A percentile compares a stretch with the other conserved stretches of the same genome.
Evolutionary conservation across 1,140 invertebrate genomes (phyloP).

Genomic region (Bombus picipes): DNA sequence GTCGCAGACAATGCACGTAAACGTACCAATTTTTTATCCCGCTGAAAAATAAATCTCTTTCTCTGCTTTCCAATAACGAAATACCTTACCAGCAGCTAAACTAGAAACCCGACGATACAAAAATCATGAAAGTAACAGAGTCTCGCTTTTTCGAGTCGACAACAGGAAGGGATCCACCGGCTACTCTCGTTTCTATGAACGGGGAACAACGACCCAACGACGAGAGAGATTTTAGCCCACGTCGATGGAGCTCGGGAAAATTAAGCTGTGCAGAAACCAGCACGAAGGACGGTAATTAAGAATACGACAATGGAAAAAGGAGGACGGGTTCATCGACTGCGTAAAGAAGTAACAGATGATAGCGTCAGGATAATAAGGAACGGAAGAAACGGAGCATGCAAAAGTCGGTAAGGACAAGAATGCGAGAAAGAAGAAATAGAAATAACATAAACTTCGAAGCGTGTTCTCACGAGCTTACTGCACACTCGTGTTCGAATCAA

Average conservation of each 20-base stretch:
- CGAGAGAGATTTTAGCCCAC: not conserved
- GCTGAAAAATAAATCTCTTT: slow-evolving; percentile 3
- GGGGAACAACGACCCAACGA: not conserved
- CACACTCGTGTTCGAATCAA: slow-evolving; percentile 29
- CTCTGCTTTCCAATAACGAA: not conserved
- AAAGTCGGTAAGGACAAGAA: slow-evolving; percentile 21
- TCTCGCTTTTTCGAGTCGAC: not conserved
- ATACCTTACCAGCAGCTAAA: not conserved
- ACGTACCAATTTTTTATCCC: not conserved
- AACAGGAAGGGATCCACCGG: not conserved
- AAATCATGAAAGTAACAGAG: slow-evolving; percentile 39
- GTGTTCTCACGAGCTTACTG: slow-evolving; percentile 46
- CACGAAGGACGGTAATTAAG: slow-evolving; percentile 50
- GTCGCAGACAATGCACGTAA: not conserved
- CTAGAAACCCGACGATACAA: slow-evolving; percentile 20
- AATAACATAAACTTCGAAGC: slow-evolving; percentile 62
- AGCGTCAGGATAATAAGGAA: slow-evolving; percentile 46
- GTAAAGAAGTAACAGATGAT: slow-evolving; percentile 44
- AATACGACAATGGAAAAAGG: slow-evolving; percentile 57
- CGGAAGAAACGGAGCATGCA: slow-evolving; percentile 29
- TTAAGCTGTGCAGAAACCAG: slow-evolving; percentile 13
- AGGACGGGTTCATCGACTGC: slow-evolving; percentile 76
- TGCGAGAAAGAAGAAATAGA: slow-evolving; percentile 51
- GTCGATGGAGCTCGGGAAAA: not conserved
- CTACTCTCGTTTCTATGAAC: not conserved